Conservation (phyloP, 92 coral and sea anemone genomes). For the Chrysogorgia sp. region DNA sequence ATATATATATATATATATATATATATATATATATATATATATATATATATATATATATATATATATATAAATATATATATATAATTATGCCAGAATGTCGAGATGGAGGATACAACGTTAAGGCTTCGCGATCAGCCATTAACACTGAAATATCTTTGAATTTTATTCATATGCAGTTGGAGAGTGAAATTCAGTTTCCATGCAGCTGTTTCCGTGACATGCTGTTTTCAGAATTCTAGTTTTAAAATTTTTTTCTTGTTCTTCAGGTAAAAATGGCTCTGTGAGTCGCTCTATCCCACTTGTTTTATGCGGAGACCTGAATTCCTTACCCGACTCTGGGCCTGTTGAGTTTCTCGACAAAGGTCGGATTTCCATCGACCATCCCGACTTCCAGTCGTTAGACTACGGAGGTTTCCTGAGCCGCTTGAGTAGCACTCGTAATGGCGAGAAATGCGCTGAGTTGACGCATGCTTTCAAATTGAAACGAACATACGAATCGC, state of each 20-base stretch:
- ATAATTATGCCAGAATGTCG: no score
- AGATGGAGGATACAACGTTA: no score
- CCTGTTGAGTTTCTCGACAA: constrained; percentile 94
- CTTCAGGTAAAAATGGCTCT: constrained; percentile 95
- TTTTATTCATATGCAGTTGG: no score
- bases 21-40: no score
- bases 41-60: no score
- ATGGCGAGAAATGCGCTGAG: constrained; percentile 82
- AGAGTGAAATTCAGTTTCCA: no score
- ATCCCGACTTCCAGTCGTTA: constrained; percentile 92
- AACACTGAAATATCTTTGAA: no score
- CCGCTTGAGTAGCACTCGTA: constrained; percentile 81
- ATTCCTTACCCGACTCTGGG: constrained; percentile 95
- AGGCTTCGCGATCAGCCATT: no score
- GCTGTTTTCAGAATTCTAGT: no score
- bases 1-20: no score
- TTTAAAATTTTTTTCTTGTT: neutral
- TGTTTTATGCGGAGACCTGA: constrained; percentile 95
- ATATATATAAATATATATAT: no score
- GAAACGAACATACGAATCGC: constrained; percentile 78
- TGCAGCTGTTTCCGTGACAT: no score
- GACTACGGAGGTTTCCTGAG: constrained; percentile 91
- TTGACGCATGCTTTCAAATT: constrained; percentile 89
- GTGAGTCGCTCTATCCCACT: constrained; percentile 86
- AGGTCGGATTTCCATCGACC: constrained; percentile 88